These are phyloP conservation scores for Magallana gigas DNA, from an alignment of 1,140 invertebrate species.

Conservation along the genomic window DNA sequence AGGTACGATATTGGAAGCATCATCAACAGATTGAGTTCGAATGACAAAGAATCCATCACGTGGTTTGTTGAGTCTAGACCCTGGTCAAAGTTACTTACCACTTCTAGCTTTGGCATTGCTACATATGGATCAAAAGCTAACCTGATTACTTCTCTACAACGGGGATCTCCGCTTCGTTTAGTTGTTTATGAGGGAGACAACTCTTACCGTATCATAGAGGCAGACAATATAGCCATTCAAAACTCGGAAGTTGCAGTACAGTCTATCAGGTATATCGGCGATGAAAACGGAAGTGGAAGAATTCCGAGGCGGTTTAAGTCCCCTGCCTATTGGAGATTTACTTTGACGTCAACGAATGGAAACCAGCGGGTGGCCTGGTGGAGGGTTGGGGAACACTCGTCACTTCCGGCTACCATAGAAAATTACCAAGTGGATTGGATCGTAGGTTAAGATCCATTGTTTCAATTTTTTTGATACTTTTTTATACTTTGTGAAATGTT, in stretches of 20 bases:
- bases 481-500: no score
- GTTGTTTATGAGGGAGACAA: conserved; percentile 22
- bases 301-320: no score
- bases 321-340: no score
- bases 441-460: no score
- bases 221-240: no score
- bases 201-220: neutral
- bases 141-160: neutral
- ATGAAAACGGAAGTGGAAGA: no score
- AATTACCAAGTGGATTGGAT: neutral
- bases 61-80: conserved; percentile 46
- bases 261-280: no score
- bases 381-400: neutral
- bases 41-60: neutral
- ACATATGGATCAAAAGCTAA: conserved; percentile 26
- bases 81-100: conserved; percentile 26
- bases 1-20: no score
- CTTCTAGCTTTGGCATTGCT: neutral
- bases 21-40: no score
- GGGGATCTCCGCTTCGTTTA: conserved; percentile 6
- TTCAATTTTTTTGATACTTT: no score
- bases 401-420: neutral
- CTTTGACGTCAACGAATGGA: no score
- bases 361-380: neutral
- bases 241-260: no score